A percentile compares a stretch with the other conserved stretches of the same genome.
These are phyloP conservation scores for Eupithecia subfuscata DNA, from an alignment of 2,888 invertebrate species.

Conservation along the genomic window DNA sequence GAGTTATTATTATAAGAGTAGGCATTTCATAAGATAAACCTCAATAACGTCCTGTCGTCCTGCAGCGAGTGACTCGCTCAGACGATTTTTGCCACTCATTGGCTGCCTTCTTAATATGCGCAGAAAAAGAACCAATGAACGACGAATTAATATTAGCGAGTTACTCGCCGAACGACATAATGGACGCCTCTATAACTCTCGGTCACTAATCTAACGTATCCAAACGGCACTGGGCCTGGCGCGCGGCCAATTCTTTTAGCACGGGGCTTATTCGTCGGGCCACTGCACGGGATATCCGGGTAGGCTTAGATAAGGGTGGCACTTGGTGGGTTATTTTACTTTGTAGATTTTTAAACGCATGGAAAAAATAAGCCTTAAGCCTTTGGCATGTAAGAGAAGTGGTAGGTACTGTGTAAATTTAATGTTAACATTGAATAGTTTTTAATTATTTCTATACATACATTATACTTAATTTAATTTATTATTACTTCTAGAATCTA, in stretches of 20 bases:
- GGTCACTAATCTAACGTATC: conserved; percentile 7
- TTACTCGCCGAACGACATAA: too few species aligned
- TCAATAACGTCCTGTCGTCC: too few species aligned
- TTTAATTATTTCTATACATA: too few species aligned
- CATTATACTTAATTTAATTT: too few species aligned
- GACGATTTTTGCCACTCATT: neutral
- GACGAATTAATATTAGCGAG: too few species aligned
- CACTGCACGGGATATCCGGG: conserved; percentile 53
- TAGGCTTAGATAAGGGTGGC: conserved; percentile 8
- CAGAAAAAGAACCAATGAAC: too few species aligned
- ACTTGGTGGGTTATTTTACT: neutral
- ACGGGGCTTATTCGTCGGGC: conserved; percentile 60
- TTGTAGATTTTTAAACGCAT: neutral
- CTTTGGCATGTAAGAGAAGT: neutral
- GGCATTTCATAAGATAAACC: too few species aligned
- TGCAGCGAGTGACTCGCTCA: too few species aligned
- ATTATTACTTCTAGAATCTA: too few species aligned
- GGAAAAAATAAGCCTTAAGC: neutral
- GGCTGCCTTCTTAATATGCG: too few species aligned
- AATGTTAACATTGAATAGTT: too few species aligned
- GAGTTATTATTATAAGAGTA: too few species aligned
- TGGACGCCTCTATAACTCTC: neutral
- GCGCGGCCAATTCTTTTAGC: conserved; percentile 51
- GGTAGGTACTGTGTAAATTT: neutral
- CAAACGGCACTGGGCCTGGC: conserved; percentile 39